A percentile compares a stretch with the other conserved stretches of the same genome.
These are phyloP conservation scores for Sardinella longiceps DNA, from an alignment of 2,797 vertebrate species.

Conservation along the genomic window DNA sequence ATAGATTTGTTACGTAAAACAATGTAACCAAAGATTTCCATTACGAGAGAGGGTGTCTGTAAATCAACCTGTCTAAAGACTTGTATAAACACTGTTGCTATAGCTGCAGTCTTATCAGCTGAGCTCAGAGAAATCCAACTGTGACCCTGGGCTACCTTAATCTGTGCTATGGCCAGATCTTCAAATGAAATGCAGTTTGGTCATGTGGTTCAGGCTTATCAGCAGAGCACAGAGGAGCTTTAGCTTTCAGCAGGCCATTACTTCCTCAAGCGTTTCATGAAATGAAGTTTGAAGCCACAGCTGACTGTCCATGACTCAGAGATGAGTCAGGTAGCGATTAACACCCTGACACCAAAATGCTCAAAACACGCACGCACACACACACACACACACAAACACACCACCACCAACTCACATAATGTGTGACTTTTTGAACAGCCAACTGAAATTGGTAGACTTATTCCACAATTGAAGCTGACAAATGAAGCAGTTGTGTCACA, in stretches of 20 bases:
- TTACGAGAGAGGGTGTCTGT: not conserved
- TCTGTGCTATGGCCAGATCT: not conserved
- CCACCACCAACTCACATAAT: not conserved
- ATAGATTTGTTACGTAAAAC: not conserved
- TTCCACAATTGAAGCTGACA: no score
- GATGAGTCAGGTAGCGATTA: not conserved
- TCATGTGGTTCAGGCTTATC: not conserved
- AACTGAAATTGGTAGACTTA: no score
- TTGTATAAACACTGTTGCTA: not conserved
- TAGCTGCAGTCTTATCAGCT: not conserved
- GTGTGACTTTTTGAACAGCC: no score
- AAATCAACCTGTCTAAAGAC: not conserved
- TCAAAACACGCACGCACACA: not conserved
- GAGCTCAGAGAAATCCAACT: not conserved
- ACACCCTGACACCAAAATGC: not conserved
- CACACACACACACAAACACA: not conserved
- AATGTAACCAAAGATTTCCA: not conserved
- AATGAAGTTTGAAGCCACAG: not conserved
- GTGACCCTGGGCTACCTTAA: not conserved
- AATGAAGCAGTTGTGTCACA: no score
- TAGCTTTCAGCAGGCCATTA: not conserved
- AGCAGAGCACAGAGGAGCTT: not conserved
- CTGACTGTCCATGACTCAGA: not conserved
- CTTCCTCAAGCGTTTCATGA: not conserved
- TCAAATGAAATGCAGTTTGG: not conserved